Percentiles rank a stretch among this genome's conserved stretches.
These are phyloP conservation scores for Darevskia nairensis DNA, from an alignment of 2,797 vertebrate genomes.

Conservation along the genomic window DNA sequence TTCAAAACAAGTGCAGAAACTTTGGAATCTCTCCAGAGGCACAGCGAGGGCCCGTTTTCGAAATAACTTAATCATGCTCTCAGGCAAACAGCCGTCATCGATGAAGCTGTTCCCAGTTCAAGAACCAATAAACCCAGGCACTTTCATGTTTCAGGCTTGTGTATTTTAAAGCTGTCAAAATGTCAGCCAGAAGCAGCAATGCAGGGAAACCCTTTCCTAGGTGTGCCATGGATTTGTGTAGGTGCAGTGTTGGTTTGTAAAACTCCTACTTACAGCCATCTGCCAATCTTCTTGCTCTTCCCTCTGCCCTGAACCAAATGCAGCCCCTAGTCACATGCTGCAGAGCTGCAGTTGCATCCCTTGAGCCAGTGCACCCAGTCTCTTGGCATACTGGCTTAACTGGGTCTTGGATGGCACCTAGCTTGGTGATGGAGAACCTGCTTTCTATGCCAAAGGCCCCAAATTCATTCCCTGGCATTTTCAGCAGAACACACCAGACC, in stretches of 20 bases:
- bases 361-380: no score
- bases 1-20: conserved; percentile 20
- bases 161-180: background rate
- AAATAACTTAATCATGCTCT: rapidly evolving
- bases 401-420: no score
- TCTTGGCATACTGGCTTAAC: no score
- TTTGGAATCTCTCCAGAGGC: conserved; percentile 15
- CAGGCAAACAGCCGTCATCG: background rate
- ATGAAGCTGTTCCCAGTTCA: rapidly evolving
- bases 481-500: no score
- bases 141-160: rapidly evolving
- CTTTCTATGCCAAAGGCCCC: no score
- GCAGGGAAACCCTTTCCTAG: background rate
- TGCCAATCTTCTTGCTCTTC: no score
- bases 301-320: no score
- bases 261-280: no score
- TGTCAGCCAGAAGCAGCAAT: background rate
- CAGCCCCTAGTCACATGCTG: no score
- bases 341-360: no score
- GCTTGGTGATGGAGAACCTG: no score
- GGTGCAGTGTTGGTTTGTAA: background rate
- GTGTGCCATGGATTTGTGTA: background rate
- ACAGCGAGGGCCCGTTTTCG: background rate
- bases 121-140: background rate
- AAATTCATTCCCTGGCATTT: no score